Conservation (phyloP, 2,888 invertebrate species). For the Campaea margaritaria region DNA sequence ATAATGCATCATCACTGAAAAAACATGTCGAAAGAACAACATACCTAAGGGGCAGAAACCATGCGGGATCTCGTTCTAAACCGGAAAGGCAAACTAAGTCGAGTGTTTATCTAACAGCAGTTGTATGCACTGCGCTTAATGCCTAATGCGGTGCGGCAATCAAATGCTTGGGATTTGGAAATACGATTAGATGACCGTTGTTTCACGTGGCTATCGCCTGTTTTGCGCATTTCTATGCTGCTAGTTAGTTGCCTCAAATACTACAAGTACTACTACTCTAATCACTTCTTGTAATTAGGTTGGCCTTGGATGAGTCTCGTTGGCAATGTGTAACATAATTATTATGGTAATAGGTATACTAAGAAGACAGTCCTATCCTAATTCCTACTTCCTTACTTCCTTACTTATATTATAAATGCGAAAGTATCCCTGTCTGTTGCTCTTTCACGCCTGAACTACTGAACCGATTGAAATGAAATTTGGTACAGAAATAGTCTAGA, state of each 20-base stretch:
- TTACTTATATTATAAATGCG: too few species aligned
- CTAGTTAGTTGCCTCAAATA: conserved; percentile 7
- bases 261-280: too few species aligned
- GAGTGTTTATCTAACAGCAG: conserved; percentile 53
- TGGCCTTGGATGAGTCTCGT: not conserved
- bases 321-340: too few species aligned
- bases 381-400: too few species aligned
- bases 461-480: too few species aligned
- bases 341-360: too few species aligned
- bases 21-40: not conserved
- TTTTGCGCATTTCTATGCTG: conserved; percentile 3
- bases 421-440: too few species aligned
- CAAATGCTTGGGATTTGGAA: conserved; percentile 18
- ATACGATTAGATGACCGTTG: conserved; percentile 9
- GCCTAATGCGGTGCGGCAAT: conserved; percentile 35
- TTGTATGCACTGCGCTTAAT: conserved; percentile 41
- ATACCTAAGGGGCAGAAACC: not conserved
- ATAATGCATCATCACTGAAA: too few species aligned
- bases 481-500: too few species aligned
- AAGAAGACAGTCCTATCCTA: too few species aligned
- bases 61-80: conserved; percentile 26
- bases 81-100: conserved; percentile 53
- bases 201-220: conserved; percentile 8
- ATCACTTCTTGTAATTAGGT: conserved; percentile 8
- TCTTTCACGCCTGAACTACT: too few species aligned